Evolutionary conservation across 2,797 vertebrate species (phyloP).

Genomic region (Hippoglossus hippoglossus): DNA sequence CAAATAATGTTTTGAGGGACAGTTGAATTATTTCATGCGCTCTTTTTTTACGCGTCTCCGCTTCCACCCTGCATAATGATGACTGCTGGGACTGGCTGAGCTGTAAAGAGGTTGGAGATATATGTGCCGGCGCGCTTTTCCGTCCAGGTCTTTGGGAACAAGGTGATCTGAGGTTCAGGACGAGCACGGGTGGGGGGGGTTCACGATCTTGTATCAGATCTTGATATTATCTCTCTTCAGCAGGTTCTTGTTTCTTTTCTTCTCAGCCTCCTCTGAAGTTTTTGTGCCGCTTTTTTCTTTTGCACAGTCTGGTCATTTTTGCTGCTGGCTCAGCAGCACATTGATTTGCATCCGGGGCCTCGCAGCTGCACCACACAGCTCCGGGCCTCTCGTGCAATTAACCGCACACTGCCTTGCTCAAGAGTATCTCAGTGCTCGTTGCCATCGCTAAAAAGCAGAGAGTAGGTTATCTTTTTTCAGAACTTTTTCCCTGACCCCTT

Average conservation of each 20-base stretch:
- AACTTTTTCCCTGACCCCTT: neutral
- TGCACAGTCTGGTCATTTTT: constrained; percentile 27
- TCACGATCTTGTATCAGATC: constrained; percentile 39
- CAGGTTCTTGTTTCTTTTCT: constrained; percentile 22
- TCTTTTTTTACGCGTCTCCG: neutral
- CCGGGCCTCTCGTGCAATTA: constrained; percentile 9
- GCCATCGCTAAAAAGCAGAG: no score
- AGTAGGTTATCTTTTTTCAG: no score
- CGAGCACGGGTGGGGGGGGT: neutral
- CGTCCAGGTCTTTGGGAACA: constrained; percentile 8
- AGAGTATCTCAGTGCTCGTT: neutral
- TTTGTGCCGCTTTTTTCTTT: neutral
- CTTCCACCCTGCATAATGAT: constrained; percentile 29
- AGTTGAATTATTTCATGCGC: constrained; percentile 34
- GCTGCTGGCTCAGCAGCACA: constrained; percentile 44
- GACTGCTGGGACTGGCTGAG: constrained; percentile 26
- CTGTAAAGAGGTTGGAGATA: constrained; percentile 13
- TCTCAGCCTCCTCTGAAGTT: constrained; percentile 30
- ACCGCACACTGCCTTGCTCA: constrained; percentile 18
- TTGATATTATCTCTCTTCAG: constrained; percentile 19
- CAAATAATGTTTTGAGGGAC: constrained; percentile 41
- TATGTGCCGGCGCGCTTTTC: constrained; percentile 31
- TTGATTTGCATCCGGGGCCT: constrained; percentile 38
- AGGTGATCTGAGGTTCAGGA: constrained; percentile 36
- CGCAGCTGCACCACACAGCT: neutral